Conservation (phyloP, 2,888 invertebrate species). For the Nemotelus nigrinus region DNA sequence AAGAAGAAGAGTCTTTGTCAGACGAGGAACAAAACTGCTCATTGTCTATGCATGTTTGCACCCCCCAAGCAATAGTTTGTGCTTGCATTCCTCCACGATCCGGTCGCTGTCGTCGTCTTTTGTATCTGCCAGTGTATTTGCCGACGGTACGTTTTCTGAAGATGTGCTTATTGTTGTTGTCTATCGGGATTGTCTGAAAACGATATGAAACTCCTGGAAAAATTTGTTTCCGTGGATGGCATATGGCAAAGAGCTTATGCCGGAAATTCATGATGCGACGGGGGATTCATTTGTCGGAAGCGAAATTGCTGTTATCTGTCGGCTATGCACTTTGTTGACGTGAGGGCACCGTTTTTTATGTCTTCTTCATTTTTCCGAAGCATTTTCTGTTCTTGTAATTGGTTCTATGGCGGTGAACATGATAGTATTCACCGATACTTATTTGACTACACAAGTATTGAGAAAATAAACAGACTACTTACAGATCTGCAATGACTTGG, state of each 20-base stretch:
- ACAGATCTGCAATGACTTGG: too few species aligned
- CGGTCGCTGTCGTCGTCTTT: not conserved
- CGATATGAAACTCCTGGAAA: not conserved
- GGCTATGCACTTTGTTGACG: not conserved
- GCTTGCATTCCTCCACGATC: too few species aligned
- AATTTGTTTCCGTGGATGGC: slow-evolving; percentile 12
- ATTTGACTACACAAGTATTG: too few species aligned
- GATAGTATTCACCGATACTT: too few species aligned
- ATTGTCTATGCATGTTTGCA: not conserved
- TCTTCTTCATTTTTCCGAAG: too few species aligned
- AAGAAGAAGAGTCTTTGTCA: not conserved
- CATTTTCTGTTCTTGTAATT: too few species aligned
- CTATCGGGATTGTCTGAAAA: not conserved
- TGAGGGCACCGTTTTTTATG: too few species aligned
- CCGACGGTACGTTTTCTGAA: too few species aligned
- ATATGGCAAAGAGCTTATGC: not conserved
- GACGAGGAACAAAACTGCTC: not conserved
- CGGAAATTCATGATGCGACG: not conserved
- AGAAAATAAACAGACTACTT: too few species aligned
- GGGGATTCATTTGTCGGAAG: not conserved
- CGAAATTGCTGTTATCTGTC: not conserved
- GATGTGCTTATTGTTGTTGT: not conserved
- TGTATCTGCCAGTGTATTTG: not conserved
- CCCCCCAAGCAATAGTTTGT: not conserved
- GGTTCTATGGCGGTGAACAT: too few species aligned